Evolutionary conservation across 2,888 invertebrate species (phyloP).

Genomic region (Chalcis sispes): DNA sequence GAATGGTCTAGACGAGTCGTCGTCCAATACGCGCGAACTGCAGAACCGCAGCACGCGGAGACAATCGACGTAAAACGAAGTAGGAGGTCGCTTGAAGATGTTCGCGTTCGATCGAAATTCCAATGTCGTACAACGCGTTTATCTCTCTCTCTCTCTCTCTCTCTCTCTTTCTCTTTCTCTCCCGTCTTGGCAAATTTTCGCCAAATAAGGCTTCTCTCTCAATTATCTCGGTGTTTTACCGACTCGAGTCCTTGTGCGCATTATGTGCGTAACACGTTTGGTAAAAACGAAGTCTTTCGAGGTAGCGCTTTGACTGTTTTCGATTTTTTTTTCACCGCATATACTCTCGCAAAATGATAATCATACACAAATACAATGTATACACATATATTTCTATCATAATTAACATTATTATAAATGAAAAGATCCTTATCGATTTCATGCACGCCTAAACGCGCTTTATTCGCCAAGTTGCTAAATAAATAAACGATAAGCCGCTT

Average conservation of each 20-base stretch:
- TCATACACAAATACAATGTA: not conserved
- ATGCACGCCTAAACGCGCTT: conserved; percentile 9
- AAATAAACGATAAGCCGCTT: conserved; percentile 37
- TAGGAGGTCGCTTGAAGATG: conserved; percentile 32
- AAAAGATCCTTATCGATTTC: conserved; percentile 39
- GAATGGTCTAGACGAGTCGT: conserved; percentile 12
- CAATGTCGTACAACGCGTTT: conserved; percentile 20
- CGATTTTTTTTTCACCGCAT: not conserved
- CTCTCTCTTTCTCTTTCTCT: too few relatives aligned
- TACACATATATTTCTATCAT: conserved; percentile 26
- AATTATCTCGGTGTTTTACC: conserved; percentile 48
- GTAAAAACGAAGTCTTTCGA: conserved; percentile 4
- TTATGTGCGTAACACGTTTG: not conserved
- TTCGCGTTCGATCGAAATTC: conserved; percentile 48
- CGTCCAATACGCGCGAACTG: conserved; percentile 33
- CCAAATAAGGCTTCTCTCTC: conserved; percentile 45
- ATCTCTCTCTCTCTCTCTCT: too few relatives aligned
- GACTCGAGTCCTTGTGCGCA: not conserved
- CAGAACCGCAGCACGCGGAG: not conserved
- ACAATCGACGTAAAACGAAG: conserved; percentile 51
- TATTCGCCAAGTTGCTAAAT: conserved; percentile 13
- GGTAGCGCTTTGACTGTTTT: not conserved
- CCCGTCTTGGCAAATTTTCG: conserved; percentile 7
- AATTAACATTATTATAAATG: conserved; percentile 5
- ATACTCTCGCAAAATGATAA: not conserved